phyloP scores from a whole-genome alignment of 1,140 invertebrate genomes.

The Pseudomyrmex pallidus region DNA sequence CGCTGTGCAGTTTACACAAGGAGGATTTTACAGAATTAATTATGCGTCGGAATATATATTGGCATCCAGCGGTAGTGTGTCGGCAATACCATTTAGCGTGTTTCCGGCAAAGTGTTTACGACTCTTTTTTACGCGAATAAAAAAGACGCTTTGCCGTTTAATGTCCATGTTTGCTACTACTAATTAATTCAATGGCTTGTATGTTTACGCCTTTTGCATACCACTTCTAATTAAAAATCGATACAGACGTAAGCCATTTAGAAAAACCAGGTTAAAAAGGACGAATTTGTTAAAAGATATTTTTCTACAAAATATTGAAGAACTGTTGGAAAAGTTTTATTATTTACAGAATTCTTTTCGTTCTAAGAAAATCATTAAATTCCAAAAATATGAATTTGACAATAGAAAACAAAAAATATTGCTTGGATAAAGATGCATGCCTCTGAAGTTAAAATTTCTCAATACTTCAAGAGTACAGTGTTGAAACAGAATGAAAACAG shows the following conservation, averaged over 20 bases:
- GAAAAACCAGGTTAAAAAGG: too few relatives aligned
- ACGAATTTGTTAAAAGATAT: too few relatives aligned
- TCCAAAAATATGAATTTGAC: neutral
- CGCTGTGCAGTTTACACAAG: constrained; percentile 47
- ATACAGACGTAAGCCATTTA: neutral
- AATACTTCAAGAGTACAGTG: neutral
- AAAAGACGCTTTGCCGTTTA: constrained; percentile 1
- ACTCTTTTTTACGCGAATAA: constrained; percentile 31
- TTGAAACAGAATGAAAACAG: neutral
- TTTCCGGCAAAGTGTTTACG: constrained; percentile 45
- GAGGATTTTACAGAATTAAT: constrained; percentile 69
- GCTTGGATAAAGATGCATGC: neutral
- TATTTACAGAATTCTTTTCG: too few relatives aligned
- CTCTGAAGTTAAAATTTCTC: neutral
- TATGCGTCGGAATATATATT: constrained; percentile 61
- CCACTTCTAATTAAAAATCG: neutral
- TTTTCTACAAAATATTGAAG: too few relatives aligned
- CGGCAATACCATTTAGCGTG: constrained; percentile 61
- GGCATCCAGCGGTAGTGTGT: constrained; percentile 29
- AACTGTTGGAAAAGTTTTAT: too few relatives aligned
- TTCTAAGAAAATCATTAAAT: too few relatives aligned
- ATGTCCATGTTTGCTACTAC: constrained; percentile 18
- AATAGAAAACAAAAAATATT: neutral
- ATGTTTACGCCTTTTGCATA: neutral
- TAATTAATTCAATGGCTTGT: constrained; percentile 48